These are phyloP conservation scores for Scopus umbretta DNA, from an alignment of 2,113 vertebrate genomes.

Conservation along the genomic window DNA sequence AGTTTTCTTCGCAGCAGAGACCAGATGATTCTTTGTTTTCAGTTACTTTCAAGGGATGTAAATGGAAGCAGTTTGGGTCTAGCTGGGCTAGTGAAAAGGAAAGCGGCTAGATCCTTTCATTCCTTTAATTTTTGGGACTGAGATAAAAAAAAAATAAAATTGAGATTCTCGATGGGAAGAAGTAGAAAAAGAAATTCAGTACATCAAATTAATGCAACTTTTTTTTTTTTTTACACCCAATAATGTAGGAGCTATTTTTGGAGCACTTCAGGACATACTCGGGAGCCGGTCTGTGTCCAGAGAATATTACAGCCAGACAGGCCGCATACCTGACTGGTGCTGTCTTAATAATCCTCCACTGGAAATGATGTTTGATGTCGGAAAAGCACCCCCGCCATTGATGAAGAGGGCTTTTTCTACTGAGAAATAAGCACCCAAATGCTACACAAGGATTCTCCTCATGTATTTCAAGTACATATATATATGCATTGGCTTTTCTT, in stretches of 20 bases:
- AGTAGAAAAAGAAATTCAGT: not conserved
- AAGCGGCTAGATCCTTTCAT: not conserved
- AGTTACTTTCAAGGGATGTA: not conserved
- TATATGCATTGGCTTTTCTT: not conserved
- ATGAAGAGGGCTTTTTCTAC: constrained; percentile 99
- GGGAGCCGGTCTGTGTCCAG: constrained; percentile 93
- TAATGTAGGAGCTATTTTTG: constrained; percentile 89
- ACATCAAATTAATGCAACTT: not conserved
- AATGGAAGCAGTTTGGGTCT: not conserved
- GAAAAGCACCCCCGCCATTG: constrained; percentile 87
- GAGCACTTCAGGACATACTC: constrained; percentile 93
- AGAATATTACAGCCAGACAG: constrained; percentile 93
- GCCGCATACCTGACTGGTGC: constrained; percentile 97
- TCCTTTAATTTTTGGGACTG: not conserved
- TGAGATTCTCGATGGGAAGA: not conserved
- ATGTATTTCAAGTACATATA: not conserved
- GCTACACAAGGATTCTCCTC: not conserved
- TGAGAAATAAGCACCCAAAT: constrained; percentile 80
- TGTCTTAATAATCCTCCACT: constrained; percentile 89
- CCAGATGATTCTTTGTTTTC: not conserved
- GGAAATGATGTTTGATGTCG: constrained; percentile 89
- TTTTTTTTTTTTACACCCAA: not conserved
- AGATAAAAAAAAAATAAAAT: not conserved
- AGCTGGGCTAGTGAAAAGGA: not conserved
- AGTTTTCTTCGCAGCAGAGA: not conserved